Evolutionary conservation across 2,113 vertebrate species (phyloP).

Genomic region (Oncorhynchus gorbuscha): DNA sequence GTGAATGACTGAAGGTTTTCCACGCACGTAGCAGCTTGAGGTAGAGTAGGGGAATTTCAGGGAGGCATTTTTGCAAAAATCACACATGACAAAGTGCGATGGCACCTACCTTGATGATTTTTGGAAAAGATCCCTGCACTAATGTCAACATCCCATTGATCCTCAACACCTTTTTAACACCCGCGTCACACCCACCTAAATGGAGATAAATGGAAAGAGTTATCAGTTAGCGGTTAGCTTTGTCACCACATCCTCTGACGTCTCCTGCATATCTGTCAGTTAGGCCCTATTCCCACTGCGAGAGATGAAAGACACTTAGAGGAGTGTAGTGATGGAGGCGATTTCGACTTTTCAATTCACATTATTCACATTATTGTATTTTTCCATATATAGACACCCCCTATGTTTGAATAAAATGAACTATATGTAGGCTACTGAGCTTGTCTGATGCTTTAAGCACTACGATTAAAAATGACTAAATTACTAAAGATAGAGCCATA

Average conservation of each 20-base stretch:
- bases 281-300: conserved; percentile 7
- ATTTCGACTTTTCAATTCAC: no score
- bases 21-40: conserved; percentile 40
- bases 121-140: conserved; percentile 61
- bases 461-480: no score
- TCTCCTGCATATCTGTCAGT: conserved; percentile 31
- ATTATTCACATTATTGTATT: no score
- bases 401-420: no score
- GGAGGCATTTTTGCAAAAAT: conserved; percentile 55
- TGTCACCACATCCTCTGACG: conserved; percentile 23
- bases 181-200: conserved; percentile 57
- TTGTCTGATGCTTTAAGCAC: no score
- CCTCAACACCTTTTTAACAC: conserved; percentile 64
- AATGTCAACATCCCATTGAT: conserved; percentile 69
- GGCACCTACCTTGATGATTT: conserved; percentile 61
- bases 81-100: conserved; percentile 68
- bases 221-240: conserved; percentile 51
- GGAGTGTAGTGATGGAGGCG: no score
- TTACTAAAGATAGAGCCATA: no score
- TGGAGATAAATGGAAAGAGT: conserved; percentile 49
- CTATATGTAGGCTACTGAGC: no score
- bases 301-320: no score
- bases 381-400: no score
- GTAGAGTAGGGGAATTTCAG: conserved; percentile 29
- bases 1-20: conserved; percentile 44